Evolutionary conservation across 2,797 vertebrate species (phyloP), one percentile per base, ranked within the genome.

Genomic region (Xiphorhynchus erythropygius): DNA sequence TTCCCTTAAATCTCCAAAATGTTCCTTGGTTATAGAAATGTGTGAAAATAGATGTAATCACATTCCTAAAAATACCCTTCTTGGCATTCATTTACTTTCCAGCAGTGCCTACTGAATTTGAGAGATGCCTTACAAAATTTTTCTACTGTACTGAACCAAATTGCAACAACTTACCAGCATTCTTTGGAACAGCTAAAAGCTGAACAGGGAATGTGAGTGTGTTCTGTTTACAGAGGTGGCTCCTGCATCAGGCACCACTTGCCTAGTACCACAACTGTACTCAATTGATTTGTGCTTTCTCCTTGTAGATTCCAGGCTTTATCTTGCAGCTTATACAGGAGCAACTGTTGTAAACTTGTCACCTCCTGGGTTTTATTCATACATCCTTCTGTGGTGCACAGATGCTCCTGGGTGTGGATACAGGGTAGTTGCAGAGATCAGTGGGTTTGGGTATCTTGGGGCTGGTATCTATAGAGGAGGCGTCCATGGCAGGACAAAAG

Each of bases 391-490:
- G 30, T 70, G 30, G 27, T 16, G 5, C 23, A 15, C 9, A 19
- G 5, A 10, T 0, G 2, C 18, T 7, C 6, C 0, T 2, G 5
- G 18, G 27, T 52, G 33, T 42, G 33, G 56, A 4, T 37, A 17
- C 46, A 71, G n/a, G 25, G 5, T 49, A 4, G 23, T 2, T 65
- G 46, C 15, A 30, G 41, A 71, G 16, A 19, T 63, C 18, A 15
- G 14, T 64, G 53, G 12, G 11, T 41, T 84, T 74, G 49, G 52
- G 49, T 32, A 41, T 75, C 15, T 24, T 64, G 44, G 22, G 28
- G 15, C 37, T 82, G 53, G 24, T 9, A 69, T 56, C 50, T 87
- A 50, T 55, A 41, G 57, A 49, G 23, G 32, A 71, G 35, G 14
- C 3, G 5, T 67, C 44, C 17, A 0, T 32, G 23, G 27, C 12